These are phyloP conservation scores for Sinocyclocheilus grahami DNA, from an alignment of 2,113 vertebrate genomes.

Conservation along the genomic window DNA sequence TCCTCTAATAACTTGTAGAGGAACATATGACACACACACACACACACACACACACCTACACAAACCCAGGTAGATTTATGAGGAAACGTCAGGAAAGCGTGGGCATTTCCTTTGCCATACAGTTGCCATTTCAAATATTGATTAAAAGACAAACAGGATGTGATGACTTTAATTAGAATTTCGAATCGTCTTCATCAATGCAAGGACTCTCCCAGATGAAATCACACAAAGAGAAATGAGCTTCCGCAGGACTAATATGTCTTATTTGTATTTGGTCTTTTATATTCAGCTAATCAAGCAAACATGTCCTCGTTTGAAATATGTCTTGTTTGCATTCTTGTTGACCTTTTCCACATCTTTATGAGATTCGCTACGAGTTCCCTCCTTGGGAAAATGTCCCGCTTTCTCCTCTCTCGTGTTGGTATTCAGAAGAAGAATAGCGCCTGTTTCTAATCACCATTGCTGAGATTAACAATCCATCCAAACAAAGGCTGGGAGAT, in stretches of 20 bases:
- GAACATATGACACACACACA: not conserved
- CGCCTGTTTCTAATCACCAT: slow-evolving; percentile 38
- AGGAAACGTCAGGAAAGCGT: not conserved
- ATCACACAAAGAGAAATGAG: not conserved
- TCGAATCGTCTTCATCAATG: not conserved
- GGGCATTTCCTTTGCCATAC: not conserved
- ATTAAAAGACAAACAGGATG: slow-evolving; percentile 24
- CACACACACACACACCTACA: not conserved
- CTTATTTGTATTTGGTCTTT: not conserved
- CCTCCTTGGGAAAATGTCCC: slow-evolving; percentile 23
- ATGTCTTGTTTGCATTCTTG: slow-evolving; percentile 31
- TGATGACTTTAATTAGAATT: slow-evolving; percentile 18
- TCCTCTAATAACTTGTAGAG: slow-evolving; percentile 1
- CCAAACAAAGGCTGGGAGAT: slow-evolving; percentile 37
- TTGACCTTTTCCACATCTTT: slow-evolving; percentile 43
- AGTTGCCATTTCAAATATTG: slow-evolving; percentile 32
- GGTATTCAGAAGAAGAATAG: slow-evolving; percentile 33
- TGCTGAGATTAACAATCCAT: slow-evolving; percentile 40
- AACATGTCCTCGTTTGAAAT: slow-evolving; percentile 17
- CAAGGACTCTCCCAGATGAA: not conserved
- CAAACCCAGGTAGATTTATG: not conserved
- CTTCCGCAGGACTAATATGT: not conserved
- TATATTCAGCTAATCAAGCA: slow-evolving; percentile 33
- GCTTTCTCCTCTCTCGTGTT: slow-evolving; percentile 9
- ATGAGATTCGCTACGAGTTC: slow-evolving; percentile 11